phyloP scores from a whole-genome alignment of 2,888 invertebrate species.

The Drosophila longiperda region DNA sequence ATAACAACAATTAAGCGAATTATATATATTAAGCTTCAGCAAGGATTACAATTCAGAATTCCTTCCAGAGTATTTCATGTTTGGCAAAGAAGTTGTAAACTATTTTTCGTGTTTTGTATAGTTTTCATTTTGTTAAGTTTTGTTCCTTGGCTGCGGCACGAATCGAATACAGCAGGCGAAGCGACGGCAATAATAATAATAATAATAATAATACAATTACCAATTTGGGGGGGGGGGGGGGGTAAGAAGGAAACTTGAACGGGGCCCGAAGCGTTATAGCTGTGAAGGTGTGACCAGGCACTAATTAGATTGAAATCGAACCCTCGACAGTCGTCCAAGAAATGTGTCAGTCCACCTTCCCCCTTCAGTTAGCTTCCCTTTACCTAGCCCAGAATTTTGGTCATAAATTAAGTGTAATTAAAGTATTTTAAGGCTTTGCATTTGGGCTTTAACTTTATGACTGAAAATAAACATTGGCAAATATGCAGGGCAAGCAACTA shows the following conservation, averaged over 20 bases:
- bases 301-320: constrained; percentile 61
- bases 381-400: constrained; percentile 31
- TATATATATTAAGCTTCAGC: neutral
- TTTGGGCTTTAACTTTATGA: constrained; percentile 60
- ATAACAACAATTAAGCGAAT: neutral
- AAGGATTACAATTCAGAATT: neutral
- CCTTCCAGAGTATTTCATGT: neutral
- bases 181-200: constrained; percentile 44
- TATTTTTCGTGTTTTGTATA: neutral
- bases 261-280: constrained; percentile 30
- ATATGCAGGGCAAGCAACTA: constrained; percentile 45
- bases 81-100: neutral
- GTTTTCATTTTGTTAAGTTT: constrained; percentile 4
- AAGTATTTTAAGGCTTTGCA: constrained; percentile 70
- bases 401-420: constrained; percentile 76
- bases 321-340: constrained; percentile 23
- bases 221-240: constrained; percentile 15
- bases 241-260: constrained; percentile 24
- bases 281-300: constrained; percentile 59
- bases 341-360: neutral
- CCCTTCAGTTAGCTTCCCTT: neutral
- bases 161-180: constrained; percentile 21
- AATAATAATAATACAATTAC: constrained; percentile 60
- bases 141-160: constrained; percentile 27
- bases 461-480: constrained; percentile 65